phyloP scores from a whole-genome alignment of 2,888 invertebrate species.

The Megaustenia siamemsis region DNA sequence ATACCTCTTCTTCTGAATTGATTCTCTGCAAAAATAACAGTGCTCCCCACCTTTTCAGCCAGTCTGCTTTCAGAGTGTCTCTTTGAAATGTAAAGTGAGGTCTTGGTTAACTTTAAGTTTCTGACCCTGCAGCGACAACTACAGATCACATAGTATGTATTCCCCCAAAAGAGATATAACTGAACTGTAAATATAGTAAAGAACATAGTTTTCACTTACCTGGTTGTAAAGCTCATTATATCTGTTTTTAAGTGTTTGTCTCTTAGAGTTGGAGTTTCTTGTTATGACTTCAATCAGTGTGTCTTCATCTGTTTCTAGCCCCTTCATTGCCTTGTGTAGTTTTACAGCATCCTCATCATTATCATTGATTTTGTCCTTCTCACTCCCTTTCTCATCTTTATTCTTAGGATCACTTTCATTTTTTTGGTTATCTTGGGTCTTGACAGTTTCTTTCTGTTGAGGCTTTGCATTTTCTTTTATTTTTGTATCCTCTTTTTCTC shows the following conservation, averaged over 20 bases:
- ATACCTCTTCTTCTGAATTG: too few species aligned
- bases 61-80: too few species aligned
- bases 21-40: too few species aligned
- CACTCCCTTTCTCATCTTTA: constrained; percentile 25
- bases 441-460: constrained; percentile 58
- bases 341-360: constrained; percentile 69
- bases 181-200: too few species aligned
- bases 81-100: too few species aligned
- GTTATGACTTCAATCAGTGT: constrained; percentile 71
- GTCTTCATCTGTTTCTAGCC: constrained; percentile 68
- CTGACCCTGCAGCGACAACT: too few species aligned
- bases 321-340: constrained; percentile 72
- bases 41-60: too few species aligned
- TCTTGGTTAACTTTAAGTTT: too few species aligned
- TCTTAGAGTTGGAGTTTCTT: constrained; percentile 68
- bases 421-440: constrained; percentile 1
- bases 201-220: constrained; percentile 54
- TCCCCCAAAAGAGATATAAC: too few species aligned
- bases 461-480: constrained; percentile 71
- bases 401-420: constrained; percentile 5
- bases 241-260: constrained; percentile 69
- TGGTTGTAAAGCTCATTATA: constrained; percentile 61
- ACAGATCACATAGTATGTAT: too few species aligned
- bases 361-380: constrained; percentile 35
- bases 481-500: neutral